Evolutionary conservation across 1,140 invertebrate genomes (phyloP), one percentile per base, ranked within the genome.

Genomic region (Oscheius sp.): DNA sequence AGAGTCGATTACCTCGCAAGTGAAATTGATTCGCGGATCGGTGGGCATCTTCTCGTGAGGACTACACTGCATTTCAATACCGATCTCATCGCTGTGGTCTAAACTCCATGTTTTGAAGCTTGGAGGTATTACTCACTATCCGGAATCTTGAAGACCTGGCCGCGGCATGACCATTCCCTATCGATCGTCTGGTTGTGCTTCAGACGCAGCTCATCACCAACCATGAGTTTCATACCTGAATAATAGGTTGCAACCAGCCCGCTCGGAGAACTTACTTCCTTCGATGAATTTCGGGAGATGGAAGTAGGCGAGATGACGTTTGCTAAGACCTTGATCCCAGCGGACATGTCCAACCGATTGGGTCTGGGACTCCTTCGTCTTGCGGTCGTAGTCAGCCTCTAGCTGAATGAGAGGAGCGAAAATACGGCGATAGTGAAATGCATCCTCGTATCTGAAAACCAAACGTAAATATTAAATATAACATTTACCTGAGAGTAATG

Each of bases 321-420:
- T 99, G 84, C 99, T 99, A 0, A 99, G 87, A 3, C 96, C 95
- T 45, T 96, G 91, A 83, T 98, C 95, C 97, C 96, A 99, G 58
- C 95, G 90, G 0, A 99, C 95, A 84, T 96, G 93, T 78, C 99
- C 95, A 78, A 97, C 96, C 82, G 97, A 95, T 85, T 98, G 71
- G 0, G 94, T 99, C 84, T 98, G 95, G 0, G 94, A 95, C 85
- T 99, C 97, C 85, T 99, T 99, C 36, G 97, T 85, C 68, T 94
- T 91, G 82, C 95, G 95, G 85, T 99, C 97, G 85, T 99, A 99
- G 80, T 99, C 95, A 0, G 96, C 95, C 87, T 99, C 97, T 38
- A 98, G 86, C 84, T 96, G 95, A 0, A 99, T 94, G 2, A 99
- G 85, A 0, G 96, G 95, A 0, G 93, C 93, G 88, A 99, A 99